A percentile compares a stretch with the other conserved stretches of the same genome.
phyloP scores from a whole-genome alignment of 2,888 invertebrate genomes.

The Protonemura montana region DNA sequence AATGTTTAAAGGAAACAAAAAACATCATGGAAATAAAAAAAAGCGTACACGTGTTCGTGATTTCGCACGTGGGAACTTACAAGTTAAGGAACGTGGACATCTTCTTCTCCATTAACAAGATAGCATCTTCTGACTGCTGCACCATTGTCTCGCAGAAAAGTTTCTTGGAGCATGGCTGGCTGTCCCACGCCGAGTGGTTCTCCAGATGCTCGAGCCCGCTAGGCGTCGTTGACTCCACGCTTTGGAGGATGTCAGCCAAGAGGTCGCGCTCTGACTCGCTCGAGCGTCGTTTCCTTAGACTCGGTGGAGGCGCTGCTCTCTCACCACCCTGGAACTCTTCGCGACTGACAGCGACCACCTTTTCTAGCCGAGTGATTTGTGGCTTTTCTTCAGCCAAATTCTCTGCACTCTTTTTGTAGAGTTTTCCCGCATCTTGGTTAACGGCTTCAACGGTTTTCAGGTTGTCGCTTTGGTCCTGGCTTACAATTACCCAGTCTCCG shows the following conservation, averaged over 20 bases:
- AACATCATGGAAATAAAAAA: background rate
- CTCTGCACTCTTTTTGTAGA: background rate
- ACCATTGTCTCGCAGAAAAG: conserved; percentile 80
- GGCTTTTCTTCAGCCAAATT: background rate
- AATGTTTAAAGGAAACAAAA: background rate
- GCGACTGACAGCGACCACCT: background rate
- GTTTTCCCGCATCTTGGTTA: background rate
- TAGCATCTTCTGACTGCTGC: conserved; percentile 72
- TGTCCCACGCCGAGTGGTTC: conserved; percentile 69
- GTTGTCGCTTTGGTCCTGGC: background rate
- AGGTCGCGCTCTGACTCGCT: conserved; percentile 34
- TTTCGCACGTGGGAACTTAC: conserved; percentile 64
- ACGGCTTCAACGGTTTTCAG: background rate
- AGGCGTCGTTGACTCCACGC: conserved; percentile 41
- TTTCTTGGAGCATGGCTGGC: conserved; percentile 79
- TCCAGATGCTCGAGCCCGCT: conserved; percentile 54
- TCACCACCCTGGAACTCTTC: background rate
- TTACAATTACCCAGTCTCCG: conserved; percentile 16
- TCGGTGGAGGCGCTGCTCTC: background rate
- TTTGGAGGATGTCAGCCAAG: conserved; percentile 46
- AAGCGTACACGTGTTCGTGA: background rate
- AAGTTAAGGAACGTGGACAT: conserved; percentile 75
- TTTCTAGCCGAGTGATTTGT: background rate
- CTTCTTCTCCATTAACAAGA: conserved; percentile 80
- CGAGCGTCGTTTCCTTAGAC: background rate